Base-by-base conservation (phyloP, 23 tunicate genomes). In the Trididemnum miniatum region DNA sequence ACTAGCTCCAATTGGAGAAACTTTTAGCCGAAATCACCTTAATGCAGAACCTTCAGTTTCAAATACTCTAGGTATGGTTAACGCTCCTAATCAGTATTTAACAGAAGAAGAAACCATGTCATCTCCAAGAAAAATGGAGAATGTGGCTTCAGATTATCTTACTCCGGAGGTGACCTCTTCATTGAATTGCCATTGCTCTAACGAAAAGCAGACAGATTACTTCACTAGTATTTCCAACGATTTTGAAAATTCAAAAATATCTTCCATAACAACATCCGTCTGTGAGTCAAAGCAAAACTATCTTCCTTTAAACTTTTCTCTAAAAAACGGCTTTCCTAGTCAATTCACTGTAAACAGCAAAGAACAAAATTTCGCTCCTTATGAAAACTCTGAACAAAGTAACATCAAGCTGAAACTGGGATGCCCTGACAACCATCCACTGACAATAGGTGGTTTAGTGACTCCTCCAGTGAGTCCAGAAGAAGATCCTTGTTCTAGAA, bases 391-490 rank as follows among this genome's bases (percentile, higher is more conserved):
- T 9, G 54, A 44, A 44, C 54, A 44, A 44, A 44, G 54, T 44
- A 15, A 44, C 9, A 7, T 44, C 54, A 44, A 44, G 15, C 9
- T 44, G 54, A 44, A 15, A 9, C 54, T 7, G 12, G 9, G 54
- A 9, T 12, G n/a, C 67, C 26, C 25, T 12, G n/a, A 26, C n/a
- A 31, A 32, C 3, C 38, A 31, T 2, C 75, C 31, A 31, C 3
- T 67, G 38, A 67, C 25, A 7, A 5, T 67, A 30, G 38, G 75
- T 7, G 91, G 91, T 22, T 5, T 87, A 23, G 86, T 87, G 0
- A 87, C 91, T 1, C 91, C 91, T 9, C 91, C 91, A 30, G 86
- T 87, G 0, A 81, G 82, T 35, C 91, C 91, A 1, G 86, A 87
- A 44, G 91, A 87, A 65, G 77, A 86, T 31, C 34, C 24, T 2